Base-by-base conservation (phyloP, 1,140 invertebrate genomes). In the Drosophila nebulosa region DNA sequence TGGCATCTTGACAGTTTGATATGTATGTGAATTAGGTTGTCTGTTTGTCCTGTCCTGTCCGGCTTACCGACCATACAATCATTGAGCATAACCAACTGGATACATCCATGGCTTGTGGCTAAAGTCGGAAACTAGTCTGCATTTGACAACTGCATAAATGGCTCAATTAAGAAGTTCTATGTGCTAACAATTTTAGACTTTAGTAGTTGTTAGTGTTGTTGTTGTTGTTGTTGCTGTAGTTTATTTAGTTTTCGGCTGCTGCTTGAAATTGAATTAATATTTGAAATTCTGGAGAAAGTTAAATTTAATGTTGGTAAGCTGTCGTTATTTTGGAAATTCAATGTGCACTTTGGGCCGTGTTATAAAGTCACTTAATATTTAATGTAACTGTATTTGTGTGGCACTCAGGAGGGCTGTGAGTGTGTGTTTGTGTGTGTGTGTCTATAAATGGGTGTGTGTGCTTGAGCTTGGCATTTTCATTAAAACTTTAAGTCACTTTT, bases 401-500 rank as follows among this genome's bases (percentile, higher is more conserved):
- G 46, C 62, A 65, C 67, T 57, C 70, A 9, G 18, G 63, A 35
- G 56, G 36, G 36, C n/a, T 30, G 14, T 42, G 12, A 4, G 9
- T 58, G 22, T 12, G 18, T 52, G 42, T 35, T 26, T 56, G 35
- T 62, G 39, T 46, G 39, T 46, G 5, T 35, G 1, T 12, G 32
- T 12, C n/a, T n/a, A 18, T 39, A 42, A 22, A 18, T 50, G 51
- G 60, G 30, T 42, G 10, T 79, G 39, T 69, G 64, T 66, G 81
- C 57, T 30, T 22, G 58, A 60, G 58, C 57, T 42, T 56, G 67
- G 78, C 67, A 80, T 75, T 88, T 88, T 86, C 83, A 88, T 86
- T 86, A 86, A 88, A 86, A 81, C 83, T 88, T 86, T 78, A 86
- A 86, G 81, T 86, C 81, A 86, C 83, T 77, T 85, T 80, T 63